Evolutionary conservation across 1,140 invertebrate genomes (phyloP).

Genomic region (Drosophila eugracilis): DNA sequence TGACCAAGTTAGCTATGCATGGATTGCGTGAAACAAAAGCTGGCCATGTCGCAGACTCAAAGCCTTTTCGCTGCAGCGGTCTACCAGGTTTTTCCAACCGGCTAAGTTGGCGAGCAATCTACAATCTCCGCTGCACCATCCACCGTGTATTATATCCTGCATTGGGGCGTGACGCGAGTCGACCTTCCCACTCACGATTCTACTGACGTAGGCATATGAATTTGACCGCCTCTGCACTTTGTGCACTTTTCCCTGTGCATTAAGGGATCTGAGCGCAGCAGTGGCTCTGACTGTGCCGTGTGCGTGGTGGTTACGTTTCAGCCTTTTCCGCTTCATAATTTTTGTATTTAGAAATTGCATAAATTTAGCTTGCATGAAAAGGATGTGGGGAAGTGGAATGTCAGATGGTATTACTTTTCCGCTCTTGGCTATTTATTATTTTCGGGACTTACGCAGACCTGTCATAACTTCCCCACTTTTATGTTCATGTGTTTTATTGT

Average conservation of each 20-base stretch:
- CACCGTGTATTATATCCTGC: conserved; percentile 22
- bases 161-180: conserved; percentile 56
- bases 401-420: conserved; percentile 19
- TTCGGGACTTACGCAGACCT: conserved; percentile 33
- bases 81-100: conserved; percentile 31
- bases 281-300: neutral
- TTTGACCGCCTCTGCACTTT: conserved; percentile 54
- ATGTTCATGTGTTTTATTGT: neutral
- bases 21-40: conserved; percentile 25
- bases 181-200: conserved; percentile 8
- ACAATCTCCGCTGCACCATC: neutral
- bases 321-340: conserved; percentile 65
- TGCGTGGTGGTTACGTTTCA: conserved; percentile 39
- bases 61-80: conserved; percentile 26
- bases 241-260: conserved; percentile 26
- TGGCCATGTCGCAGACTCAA: conserved; percentile 11
- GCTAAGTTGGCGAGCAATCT: conserved; percentile 71
- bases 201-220: conserved; percentile 24
- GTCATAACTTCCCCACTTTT: neutral
- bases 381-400: neutral
- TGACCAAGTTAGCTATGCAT: conserved; percentile 52
- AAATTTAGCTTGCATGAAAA: conserved; percentile 41
- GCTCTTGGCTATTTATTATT: conserved; percentile 53
- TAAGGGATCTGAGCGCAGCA: conserved; percentile 2
- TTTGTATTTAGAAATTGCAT: conserved; percentile 51